These are phyloP conservation scores for Python bivittatus DNA, from an alignment of 2,113 vertebrate species.

Conservation along the genomic window DNA sequence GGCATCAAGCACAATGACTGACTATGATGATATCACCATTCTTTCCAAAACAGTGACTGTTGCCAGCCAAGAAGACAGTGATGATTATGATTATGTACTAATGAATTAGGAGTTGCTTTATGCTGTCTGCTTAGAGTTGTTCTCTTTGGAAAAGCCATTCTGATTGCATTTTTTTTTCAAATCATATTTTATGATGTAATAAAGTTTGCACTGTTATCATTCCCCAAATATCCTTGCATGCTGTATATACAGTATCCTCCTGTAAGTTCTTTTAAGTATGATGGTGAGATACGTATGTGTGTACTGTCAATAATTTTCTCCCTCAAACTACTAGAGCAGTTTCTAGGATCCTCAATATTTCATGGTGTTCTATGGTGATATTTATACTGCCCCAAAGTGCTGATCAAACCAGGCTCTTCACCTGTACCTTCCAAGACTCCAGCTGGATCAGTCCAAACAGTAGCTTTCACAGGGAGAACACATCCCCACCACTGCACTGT, in stretches of 20 bases:
- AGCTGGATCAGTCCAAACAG: not conserved
- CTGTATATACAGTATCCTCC: not conserved
- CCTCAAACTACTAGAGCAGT: not conserved
- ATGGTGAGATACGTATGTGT: not conserved
- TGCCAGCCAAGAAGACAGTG: not conserved
- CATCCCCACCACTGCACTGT: not conserved
- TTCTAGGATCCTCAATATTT: not conserved
- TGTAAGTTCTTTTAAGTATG: not conserved
- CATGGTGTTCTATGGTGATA: not conserved
- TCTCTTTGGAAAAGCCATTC: not conserved
- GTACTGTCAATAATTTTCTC: not conserved
- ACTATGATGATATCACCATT: conserved; percentile 51
- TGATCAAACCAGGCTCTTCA: not conserved
- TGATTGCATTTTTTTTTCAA: not conserved
- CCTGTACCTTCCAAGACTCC: not conserved
- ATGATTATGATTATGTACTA: conserved; percentile 64
- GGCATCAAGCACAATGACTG: conserved; percentile 3
- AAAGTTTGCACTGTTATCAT: not conserved
- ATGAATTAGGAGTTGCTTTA: conserved; percentile 23
- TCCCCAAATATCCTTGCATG: not conserved
- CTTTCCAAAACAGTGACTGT: not conserved
- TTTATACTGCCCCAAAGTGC: not conserved
- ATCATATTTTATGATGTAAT: not conserved
- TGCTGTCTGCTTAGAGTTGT: not conserved
- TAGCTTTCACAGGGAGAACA: not conserved